These are phyloP conservation scores for Drosophila meridionalis DNA, from an alignment of 2,888 invertebrate species.

Conservation along the genomic window DNA sequence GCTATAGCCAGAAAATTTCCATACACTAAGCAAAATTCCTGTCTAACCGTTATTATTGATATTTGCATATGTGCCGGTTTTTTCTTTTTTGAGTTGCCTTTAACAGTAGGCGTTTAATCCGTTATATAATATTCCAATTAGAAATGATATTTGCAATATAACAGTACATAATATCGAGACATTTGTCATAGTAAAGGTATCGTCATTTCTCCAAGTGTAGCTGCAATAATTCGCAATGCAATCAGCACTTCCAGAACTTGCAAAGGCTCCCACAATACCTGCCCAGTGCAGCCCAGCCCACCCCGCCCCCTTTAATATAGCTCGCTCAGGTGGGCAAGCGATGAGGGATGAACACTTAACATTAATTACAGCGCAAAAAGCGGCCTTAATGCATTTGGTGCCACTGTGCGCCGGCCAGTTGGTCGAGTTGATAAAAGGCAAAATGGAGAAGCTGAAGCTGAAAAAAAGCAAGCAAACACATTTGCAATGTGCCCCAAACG, in stretches of 20 bases:
- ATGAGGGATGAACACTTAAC: constrained; percentile 51
- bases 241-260: constrained; percentile 37
- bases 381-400: constrained; percentile 60
- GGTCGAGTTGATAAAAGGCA: constrained; percentile 45
- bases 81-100: neutral
- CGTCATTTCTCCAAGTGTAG: constrained; percentile 19
- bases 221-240: constrained; percentile 44
- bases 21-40: constrained; percentile 1
- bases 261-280: neutral
- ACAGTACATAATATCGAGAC: neutral
- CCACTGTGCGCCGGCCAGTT: constrained; percentile 56
- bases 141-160: neutral
- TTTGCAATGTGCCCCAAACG: constrained; percentile 44
- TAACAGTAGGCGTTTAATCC: neutral
- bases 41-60: neutral
- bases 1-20: constrained; percentile 30
- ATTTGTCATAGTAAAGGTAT: neutral
- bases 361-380: constrained; percentile 60
- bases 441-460: constrained; percentile 11
- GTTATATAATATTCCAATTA: neutral
- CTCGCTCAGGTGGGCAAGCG: constrained; percentile 26
- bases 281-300: neutral
- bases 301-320: neutral
- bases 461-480: constrained; percentile 41
- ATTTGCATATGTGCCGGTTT: neutral